phyloP scores from a whole-genome alignment of 1,140 invertebrate species.

The Wiebesia pumilae region DNA sequence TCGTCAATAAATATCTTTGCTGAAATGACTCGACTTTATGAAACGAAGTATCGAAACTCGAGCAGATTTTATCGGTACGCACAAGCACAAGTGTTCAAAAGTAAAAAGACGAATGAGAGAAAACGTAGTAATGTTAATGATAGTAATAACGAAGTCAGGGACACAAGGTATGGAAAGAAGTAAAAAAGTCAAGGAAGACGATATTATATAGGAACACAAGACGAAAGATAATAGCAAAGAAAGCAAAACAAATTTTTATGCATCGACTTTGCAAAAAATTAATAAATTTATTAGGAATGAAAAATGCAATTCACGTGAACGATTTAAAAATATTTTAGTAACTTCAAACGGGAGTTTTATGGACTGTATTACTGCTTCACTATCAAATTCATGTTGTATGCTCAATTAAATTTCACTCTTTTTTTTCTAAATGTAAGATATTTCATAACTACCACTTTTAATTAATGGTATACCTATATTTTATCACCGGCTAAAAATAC shows the following conservation, averaged over 20 bases:
- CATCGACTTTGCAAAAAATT: background rate
- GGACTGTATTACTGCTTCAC: background rate
- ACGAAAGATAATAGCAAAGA: background rate
- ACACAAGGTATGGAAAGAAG: background rate
- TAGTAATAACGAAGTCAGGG: conserved; percentile 18
- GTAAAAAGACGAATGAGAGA: background rate
- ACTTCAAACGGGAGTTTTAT: background rate
- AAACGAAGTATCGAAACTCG: conserved; percentile 31
- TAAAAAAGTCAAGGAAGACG: conserved; percentile 17
- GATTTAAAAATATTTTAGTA: conserved; percentile 17
- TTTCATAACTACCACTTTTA: background rate
- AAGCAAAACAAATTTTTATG: conserved; percentile 1
- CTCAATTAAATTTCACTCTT: background rate
- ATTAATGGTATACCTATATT: background rate
- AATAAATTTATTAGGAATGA: background rate
- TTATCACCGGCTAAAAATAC: background rate
- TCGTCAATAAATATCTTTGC: conserved; percentile 3
- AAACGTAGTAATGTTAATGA: conserved; percentile 32
- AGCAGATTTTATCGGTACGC: conserved; percentile 38
- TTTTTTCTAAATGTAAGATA: background rate
- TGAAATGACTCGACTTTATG: conserved; percentile 18
- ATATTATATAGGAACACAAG: background rate
- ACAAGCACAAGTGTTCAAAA: background rate
- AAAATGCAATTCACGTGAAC: background rate
- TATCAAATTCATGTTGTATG: background rate